phyloP scores from a whole-genome alignment of 1,140 invertebrate species.

The Aplysia californica region DNA sequence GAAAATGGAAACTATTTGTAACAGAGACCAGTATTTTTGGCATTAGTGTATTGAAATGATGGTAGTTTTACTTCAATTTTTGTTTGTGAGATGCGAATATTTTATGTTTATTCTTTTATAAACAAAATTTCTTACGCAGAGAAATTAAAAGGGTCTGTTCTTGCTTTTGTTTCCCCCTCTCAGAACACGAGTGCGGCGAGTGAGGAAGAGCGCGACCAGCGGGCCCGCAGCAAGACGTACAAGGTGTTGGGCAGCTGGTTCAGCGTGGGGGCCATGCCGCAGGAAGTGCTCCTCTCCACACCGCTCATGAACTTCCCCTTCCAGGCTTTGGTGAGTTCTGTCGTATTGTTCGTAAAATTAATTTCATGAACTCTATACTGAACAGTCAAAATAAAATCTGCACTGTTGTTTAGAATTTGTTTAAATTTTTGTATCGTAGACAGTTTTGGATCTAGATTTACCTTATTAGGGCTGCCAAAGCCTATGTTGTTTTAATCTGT shows the following conservation, averaged over 20 bases:
- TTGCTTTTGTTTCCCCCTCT: neutral
- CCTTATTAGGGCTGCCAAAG: neutral
- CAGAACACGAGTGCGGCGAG: constrained; percentile 8
- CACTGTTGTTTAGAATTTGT: neutral
- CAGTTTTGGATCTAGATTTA: too few relatives aligned
- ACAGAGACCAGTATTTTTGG: too few relatives aligned
- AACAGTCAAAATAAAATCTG: neutral
- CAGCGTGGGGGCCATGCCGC: constrained; percentile 63
- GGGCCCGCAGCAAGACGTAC: constrained; percentile 61
- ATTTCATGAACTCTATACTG: neutral
- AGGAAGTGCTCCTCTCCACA: constrained; percentile 59
- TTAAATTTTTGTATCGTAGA: too few relatives aligned
- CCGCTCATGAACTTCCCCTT: constrained; percentile 65
- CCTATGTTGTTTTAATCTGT: neutral
- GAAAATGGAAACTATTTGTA: too few relatives aligned
- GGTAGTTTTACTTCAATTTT: too few relatives aligned
- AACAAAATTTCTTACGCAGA: neutral
- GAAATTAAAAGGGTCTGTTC: neutral
- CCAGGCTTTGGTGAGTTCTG: constrained; percentile 61
- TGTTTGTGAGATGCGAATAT: too few relatives aligned
- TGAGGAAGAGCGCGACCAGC: constrained; percentile 43
- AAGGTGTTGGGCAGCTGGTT: constrained; percentile 70
- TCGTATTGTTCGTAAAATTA: neutral
- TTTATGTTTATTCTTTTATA: too few relatives aligned
- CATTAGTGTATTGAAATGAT: too few relatives aligned